phyloP scores from a whole-genome alignment of 2,797 vertebrate genomes.

The Sciurus vulgaris region DNA sequence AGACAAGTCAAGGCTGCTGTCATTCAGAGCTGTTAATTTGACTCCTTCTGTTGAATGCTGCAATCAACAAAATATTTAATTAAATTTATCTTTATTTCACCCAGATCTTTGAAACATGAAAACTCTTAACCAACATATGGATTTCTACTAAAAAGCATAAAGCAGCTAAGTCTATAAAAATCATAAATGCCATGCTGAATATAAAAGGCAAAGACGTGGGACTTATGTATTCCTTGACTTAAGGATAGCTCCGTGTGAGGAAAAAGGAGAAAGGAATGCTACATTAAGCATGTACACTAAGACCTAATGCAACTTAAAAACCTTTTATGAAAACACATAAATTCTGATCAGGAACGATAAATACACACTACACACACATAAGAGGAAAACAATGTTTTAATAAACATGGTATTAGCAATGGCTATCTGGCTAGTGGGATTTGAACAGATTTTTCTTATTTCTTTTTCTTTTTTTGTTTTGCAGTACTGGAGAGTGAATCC shows the following conservation, averaged over 20 bases:
- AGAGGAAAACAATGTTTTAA: neutral
- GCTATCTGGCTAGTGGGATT: neutral
- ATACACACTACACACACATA: neutral
- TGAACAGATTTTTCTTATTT: neutral
- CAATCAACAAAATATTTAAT: constrained; percentile 68
- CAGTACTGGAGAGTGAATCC: neutral
- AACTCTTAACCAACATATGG: neutral
- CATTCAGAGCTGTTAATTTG: constrained; percentile 89
- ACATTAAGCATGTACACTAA: neutral
- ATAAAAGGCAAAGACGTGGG: neutral
- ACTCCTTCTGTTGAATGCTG: constrained; percentile 93
- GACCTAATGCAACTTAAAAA: constrained; percentile 18
- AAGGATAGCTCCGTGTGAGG: neutral
- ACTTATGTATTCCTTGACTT: neutral
- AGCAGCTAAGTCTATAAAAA: neutral
- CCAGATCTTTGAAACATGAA: constrained; percentile 41
- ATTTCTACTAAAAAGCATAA: constrained; percentile 11
- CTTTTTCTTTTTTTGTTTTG: neutral
- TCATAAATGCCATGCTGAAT: neutral
- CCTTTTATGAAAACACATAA: neutral
- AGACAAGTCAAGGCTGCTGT: constrained; percentile 93
- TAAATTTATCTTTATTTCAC: constrained; percentile 53
- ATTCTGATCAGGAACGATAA: neutral
- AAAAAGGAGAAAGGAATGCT: neutral
- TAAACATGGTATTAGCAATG: neutral